phyloP scores from a whole-genome alignment of 2,113 vertebrate genomes.

The Esox niger region DNA sequence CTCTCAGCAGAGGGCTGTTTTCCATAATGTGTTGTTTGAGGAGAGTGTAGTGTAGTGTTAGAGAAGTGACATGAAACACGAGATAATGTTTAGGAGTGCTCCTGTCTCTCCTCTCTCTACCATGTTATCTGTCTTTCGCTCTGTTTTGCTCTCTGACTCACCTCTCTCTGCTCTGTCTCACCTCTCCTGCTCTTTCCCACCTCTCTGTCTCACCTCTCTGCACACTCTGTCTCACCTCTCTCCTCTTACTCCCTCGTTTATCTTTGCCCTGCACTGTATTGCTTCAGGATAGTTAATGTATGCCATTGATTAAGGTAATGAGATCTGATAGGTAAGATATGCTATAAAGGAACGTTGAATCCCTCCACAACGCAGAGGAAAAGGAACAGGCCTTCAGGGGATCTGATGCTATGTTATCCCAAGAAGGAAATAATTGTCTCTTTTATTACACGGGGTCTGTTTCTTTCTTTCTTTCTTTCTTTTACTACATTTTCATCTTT shows the following conservation, averaged over 20 bases:
- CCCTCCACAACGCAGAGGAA: slow-evolving; percentile 20
- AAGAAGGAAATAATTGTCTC: slow-evolving; percentile 35
- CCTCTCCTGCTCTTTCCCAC: no score
- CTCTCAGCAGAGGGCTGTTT: not conserved
- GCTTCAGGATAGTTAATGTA: slow-evolving; percentile 45
- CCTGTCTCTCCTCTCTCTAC: not conserved
- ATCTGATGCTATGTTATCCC: slow-evolving; percentile 50
- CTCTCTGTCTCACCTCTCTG: no score
- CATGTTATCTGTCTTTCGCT: not conserved
- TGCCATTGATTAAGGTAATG: slow-evolving; percentile 60
- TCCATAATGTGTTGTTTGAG: not conserved
- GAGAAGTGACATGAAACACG: slow-evolving; percentile 10
- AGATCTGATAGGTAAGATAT: slow-evolving; percentile 60
- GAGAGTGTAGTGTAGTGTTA: not conserved
- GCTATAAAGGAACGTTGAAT: slow-evolving; percentile 53
- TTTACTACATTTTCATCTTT: slow-evolving; percentile 48
- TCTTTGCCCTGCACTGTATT: slow-evolving; percentile 37
- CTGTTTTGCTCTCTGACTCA: not conserved
- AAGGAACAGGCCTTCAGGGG: slow-evolving; percentile 40
- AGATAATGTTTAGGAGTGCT: slow-evolving; percentile 10
- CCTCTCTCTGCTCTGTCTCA: not conserved
- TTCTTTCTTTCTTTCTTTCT: slow-evolving; percentile 46
- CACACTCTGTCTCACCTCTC: no score
- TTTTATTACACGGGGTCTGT: slow-evolving; percentile 26
- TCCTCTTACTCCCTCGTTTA: slow-evolving; percentile 5